Conservation (phyloP, 2,888 invertebrate genomes). For the Cephus pulcher region DNA sequence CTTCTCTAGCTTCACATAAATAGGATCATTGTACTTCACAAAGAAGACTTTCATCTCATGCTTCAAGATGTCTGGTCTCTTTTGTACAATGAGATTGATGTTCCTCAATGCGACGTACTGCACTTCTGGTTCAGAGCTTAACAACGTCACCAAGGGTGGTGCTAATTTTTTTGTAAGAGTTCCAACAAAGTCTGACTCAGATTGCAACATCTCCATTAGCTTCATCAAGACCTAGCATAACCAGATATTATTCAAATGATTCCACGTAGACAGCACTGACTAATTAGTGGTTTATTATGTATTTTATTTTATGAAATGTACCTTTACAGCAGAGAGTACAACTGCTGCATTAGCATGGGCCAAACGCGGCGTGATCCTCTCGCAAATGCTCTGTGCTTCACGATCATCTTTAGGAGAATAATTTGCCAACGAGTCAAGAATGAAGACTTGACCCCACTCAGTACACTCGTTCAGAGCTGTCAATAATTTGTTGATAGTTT, state of each 20-base stretch:
- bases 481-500: slow-evolving; percentile 96
- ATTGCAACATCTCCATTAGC: slow-evolving; percentile 95
- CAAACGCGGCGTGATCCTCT: slow-evolving; percentile 94
- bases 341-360: slow-evolving; percentile 99
- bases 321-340: slow-evolving; percentile 97
- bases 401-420: slow-evolving; percentile 97
- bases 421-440: slow-evolving; percentile 96
- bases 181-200: slow-evolving; percentile 92
- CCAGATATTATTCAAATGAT: neutral
- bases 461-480: slow-evolving; percentile 99
- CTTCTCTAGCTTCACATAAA: slow-evolving; percentile 99
- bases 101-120: slow-evolving; percentile 98
- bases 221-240: slow-evolving; percentile 86
- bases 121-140: slow-evolving; percentile 98
- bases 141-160: slow-evolving; percentile 96
- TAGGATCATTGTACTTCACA: slow-evolving; percentile 99
- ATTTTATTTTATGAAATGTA: slow-evolving; percentile 54
- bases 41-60: slow-evolving; percentile 99
- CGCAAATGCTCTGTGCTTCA: slow-evolving; percentile 98
- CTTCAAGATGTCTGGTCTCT: slow-evolving; percentile 97
- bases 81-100: slow-evolving; percentile 99
- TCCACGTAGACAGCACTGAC: neutral
- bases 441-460: slow-evolving; percentile 99
- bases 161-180: slow-evolving; percentile 96
- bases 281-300: neutral